A percentile compares a stretch with the other conserved stretches of the same genome.
Conservation (phyloP, 2,888 invertebrate species). For the Trachelus troglodyta region DNA sequence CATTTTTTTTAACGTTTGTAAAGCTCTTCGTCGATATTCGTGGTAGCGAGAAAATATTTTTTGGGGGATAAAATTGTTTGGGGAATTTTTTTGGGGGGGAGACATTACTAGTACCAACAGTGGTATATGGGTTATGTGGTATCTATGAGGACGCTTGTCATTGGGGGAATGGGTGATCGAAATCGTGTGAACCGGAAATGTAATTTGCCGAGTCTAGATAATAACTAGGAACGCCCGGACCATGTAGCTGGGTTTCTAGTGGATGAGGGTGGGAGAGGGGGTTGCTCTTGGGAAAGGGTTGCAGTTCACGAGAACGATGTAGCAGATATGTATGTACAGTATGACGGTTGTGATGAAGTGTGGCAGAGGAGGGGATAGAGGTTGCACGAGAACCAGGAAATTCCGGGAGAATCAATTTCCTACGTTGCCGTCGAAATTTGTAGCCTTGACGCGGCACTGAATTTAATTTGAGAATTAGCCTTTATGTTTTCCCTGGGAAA, state of each 20-base stretch:
- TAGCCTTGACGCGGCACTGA: constrained; percentile 33
- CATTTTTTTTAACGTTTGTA: not conserved
- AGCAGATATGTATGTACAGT: not conserved
- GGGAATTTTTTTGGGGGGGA: not conserved
- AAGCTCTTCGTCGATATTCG: not conserved
- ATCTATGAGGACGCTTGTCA: not conserved
- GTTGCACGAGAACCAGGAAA: constrained; percentile 28
- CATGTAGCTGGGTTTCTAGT: not conserved
- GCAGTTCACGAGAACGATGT: not conserved
- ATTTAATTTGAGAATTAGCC: constrained; percentile 32
- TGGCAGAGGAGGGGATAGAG: not conserved
- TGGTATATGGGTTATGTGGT: not conserved
- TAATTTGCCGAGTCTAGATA: not conserved
- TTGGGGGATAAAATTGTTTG: not conserved
- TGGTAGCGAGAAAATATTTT: not conserved
- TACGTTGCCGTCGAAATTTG: constrained; percentile 29
- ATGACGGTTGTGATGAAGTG: not conserved
- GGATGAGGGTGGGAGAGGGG: not conserved
- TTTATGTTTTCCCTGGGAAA: not conserved
- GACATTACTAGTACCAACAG: not conserved
- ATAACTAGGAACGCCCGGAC: not conserved
- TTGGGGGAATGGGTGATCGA: not conserved
- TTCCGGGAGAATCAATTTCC: constrained; percentile 46
- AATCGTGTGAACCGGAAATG: not conserved
- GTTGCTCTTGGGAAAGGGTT: not conserved